Percentiles rank a stretch among this genome's conserved stretches.
Evolutionary conservation across 2,113 vertebrate genomes (phyloP).

Genomic region (Anthoscopus minutus): DNA sequence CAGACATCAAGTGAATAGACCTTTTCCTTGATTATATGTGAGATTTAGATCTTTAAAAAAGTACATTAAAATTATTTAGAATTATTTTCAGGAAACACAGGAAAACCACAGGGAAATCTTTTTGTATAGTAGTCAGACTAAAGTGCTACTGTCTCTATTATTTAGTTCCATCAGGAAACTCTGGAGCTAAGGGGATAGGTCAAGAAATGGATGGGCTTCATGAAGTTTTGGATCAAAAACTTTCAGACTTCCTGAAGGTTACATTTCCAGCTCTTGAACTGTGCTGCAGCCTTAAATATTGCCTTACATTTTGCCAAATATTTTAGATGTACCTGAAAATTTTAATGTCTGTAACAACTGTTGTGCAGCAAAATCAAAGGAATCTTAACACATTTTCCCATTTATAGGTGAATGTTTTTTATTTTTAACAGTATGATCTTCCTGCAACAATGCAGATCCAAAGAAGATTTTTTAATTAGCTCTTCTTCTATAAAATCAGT

Average conservation of each 20-base stretch:
- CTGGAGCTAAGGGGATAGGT: neutral
- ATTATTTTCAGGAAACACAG: neutral
- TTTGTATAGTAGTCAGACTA: neutral
- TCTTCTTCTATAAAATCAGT: neutral
- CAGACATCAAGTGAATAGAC: neutral
- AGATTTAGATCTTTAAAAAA: neutral
- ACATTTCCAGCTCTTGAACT: neutral
- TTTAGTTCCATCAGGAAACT: neutral
- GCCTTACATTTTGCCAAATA: neutral
- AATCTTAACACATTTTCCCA: neutral
- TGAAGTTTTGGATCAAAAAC: neutral
- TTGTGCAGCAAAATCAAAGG: neutral
- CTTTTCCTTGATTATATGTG: neutral
- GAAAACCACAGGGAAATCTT: neutral
- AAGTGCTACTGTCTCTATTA: neutral
- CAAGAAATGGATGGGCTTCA: neutral
- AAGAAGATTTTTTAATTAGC: neutral
- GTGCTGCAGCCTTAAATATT: neutral
- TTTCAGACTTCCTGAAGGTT: neutral
- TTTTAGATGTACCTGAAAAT: neutral
- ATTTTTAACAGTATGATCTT: neutral
- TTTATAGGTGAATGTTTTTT: neutral
- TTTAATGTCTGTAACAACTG: neutral
- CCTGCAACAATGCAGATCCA: neutral
- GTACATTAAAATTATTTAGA: neutral